Percentiles rank a stretch among this genome's conserved stretches.
Conservation (phyloP, 2,888 invertebrate species). For the Trachelus tabidus region DNA sequence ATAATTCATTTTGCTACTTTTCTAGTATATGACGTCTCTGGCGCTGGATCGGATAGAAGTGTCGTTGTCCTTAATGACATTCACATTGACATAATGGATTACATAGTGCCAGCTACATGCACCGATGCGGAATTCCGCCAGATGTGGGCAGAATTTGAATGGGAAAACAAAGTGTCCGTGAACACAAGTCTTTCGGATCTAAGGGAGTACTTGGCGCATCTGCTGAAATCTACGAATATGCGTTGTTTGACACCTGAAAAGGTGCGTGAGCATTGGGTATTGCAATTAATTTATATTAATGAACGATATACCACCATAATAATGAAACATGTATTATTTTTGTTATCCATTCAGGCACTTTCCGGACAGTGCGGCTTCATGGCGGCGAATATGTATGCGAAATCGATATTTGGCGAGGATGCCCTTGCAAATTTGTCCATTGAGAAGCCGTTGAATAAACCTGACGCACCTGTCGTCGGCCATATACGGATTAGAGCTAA, state of each 20-base stretch:
- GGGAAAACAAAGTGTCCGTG: conserved; percentile 99
- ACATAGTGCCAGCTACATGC: conserved; percentile 94
- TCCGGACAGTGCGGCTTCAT: conserved; percentile 99
- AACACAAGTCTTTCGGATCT: conserved; percentile 94
- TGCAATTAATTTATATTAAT: background rate
- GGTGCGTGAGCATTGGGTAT: conserved; percentile 61
- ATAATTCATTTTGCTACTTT: background rate
- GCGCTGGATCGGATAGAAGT: conserved; percentile 92
- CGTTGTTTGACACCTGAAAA: conserved; percentile 98
- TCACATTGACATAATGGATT: conserved; percentile 99
- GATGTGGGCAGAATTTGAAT: conserved; percentile 99
- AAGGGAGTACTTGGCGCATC: conserved; percentile 90
- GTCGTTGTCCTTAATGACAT: conserved; percentile 99
- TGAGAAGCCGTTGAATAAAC: conserved; percentile 91
- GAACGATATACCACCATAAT: background rate
- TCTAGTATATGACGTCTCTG: conserved; percentile 94
- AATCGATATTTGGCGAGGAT: conserved; percentile 98
- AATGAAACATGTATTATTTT: conserved; percentile 1
- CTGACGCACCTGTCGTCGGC: conserved; percentile 90
- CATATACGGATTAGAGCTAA: conserved; percentile 98
- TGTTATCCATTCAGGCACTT: conserved; percentile 73
- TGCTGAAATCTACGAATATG: conserved; percentile 97
- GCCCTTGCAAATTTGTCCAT: conserved; percentile 99
- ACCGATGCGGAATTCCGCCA: conserved; percentile 96
- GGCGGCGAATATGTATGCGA: conserved; percentile 99